These are phyloP conservation scores for Scaptomyza reducta DNA, from an alignment of 2,888 invertebrate species.

Conservation along the genomic window DNA sequence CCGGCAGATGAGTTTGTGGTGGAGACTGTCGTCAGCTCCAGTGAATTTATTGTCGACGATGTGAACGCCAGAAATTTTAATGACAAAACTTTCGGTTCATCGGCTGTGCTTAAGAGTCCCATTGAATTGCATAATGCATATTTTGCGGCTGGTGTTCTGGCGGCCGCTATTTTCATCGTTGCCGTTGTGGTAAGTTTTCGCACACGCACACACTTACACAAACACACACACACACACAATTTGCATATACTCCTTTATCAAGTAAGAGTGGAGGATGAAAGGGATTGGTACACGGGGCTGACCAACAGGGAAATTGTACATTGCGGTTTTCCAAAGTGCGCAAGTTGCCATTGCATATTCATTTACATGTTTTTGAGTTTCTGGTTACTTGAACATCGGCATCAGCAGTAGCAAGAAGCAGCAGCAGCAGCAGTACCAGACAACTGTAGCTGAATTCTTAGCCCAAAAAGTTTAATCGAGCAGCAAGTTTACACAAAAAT, in stretches of 20 bases:
- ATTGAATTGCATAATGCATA: constrained; percentile 90
- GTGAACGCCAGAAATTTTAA: constrained; percentile 84
- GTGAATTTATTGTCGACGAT: constrained; percentile 84
- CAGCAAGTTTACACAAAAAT: constrained; percentile 33
- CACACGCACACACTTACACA: constrained; percentile 19
- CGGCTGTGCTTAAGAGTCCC: constrained; percentile 84
- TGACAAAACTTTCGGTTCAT: constrained; percentile 84
- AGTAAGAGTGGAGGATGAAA: not conserved
- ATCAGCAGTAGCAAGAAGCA: not conserved
- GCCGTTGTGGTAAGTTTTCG: constrained; percentile 88
- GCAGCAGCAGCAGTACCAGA: constrained; percentile 2
- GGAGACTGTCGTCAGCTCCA: constrained; percentile 87
- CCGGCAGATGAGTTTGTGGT: constrained; percentile 88
- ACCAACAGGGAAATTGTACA: constrained; percentile 70
- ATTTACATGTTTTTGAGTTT: constrained; percentile 62
- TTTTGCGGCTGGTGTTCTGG: constrained; percentile 91
- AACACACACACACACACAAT: constrained; percentile 14
- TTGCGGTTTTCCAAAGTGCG: constrained; percentile 63
- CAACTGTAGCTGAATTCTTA: constrained; percentile 32
- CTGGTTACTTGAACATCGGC: constrained; percentile 19
- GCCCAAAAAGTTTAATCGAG: constrained; percentile 54
- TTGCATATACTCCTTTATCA: constrained; percentile 24
- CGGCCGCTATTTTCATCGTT: constrained; percentile 90
- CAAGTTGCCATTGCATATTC: constrained; percentile 72
- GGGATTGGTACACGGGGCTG: constrained; percentile 35